Percentiles rank a stretch among this genome's conserved stretches.
Conservation (phyloP, 2,888 invertebrate species). For the Apocheima hispidaria region DNA sequence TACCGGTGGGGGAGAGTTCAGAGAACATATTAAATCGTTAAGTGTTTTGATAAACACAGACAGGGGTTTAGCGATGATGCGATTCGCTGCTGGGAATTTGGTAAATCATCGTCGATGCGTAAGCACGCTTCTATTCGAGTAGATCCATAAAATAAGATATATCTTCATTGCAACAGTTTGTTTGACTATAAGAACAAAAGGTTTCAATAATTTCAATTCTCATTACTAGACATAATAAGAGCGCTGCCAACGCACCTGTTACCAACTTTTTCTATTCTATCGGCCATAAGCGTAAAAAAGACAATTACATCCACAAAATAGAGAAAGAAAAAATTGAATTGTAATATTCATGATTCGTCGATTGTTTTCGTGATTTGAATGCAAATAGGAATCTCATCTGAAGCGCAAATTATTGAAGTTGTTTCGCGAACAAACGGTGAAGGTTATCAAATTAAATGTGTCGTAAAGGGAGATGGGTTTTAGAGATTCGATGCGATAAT, state of each 20-base stretch:
- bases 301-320: conserved; percentile 41
- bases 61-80: conserved; percentile 76
- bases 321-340: conserved; percentile 48
- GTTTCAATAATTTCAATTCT: conserved; percentile 19
- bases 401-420: conserved; percentile 64
- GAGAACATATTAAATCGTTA: conserved; percentile 84
- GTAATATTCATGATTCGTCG: conserved; percentile 59
- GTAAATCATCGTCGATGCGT: conserved; percentile 72
- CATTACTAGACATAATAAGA: conserved; percentile 29
- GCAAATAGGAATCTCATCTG: conserved; percentile 62
- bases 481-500: conserved; percentile 72
- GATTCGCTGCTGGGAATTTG: conserved; percentile 73
- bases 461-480: conserved; percentile 63
- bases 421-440: conserved; percentile 54
- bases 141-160: conserved; percentile 16
- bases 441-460: conserved; percentile 69
- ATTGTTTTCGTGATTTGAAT: conserved; percentile 64
- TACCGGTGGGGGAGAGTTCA: conserved; percentile 67
- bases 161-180: conserved; percentile 11
- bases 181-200: conserved; percentile 2
- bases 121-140: conserved; percentile 58
- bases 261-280: conserved; percentile 4
- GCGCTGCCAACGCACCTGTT: conserved; percentile 41
- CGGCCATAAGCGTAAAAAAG: conserved; percentile 11
- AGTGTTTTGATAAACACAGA: conserved; percentile 86